Evolutionary conservation across 2,113 vertebrate genomes (phyloP).

Genomic region (Coregonus clupeaformis): DNA sequence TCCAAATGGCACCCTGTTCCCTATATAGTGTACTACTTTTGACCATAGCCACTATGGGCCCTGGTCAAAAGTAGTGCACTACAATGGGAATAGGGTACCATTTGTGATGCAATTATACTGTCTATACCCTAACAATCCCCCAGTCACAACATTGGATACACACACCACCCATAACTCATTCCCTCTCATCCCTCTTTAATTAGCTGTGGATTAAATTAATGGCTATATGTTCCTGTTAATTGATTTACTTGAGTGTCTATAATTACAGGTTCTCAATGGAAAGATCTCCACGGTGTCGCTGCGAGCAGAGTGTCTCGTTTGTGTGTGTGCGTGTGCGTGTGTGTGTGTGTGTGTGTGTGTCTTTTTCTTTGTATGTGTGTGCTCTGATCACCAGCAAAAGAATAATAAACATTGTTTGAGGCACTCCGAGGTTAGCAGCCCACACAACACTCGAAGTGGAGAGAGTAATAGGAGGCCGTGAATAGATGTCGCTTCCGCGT

Average conservation of each 20-base stretch:
- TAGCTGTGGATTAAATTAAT: slow-evolving; percentile 77
- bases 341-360: slow-evolving; percentile 31
- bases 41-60: too few species aligned
- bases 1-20: too few species aligned
- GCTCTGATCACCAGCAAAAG: slow-evolving; percentile 49
- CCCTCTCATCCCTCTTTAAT: slow-evolving; percentile 64
- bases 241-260: slow-evolving; percentile 76
- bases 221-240: slow-evolving; percentile 76
- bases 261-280: slow-evolving; percentile 77
- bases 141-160: slow-evolving; percentile 7
- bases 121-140: slow-evolving; percentile 35
- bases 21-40: too few species aligned
- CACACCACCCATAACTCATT: not conserved
- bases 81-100: too few species aligned
- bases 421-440: slow-evolving; percentile 63
- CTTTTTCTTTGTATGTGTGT: slow-evolving; percentile 13
- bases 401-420: slow-evolving; percentile 64
- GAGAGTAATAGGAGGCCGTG: slow-evolving; percentile 67
- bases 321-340: slow-evolving; percentile 29
- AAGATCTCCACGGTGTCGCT: slow-evolving; percentile 55
- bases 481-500: slow-evolving; percentile 53
- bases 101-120: not conserved
- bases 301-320: slow-evolving; percentile 43
- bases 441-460: slow-evolving; percentile 43
- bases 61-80: too few species aligned